Evolutionary conservation across 2,797 vertebrate species (phyloP).

Genomic region (Sebastes hubbsi): DNA sequence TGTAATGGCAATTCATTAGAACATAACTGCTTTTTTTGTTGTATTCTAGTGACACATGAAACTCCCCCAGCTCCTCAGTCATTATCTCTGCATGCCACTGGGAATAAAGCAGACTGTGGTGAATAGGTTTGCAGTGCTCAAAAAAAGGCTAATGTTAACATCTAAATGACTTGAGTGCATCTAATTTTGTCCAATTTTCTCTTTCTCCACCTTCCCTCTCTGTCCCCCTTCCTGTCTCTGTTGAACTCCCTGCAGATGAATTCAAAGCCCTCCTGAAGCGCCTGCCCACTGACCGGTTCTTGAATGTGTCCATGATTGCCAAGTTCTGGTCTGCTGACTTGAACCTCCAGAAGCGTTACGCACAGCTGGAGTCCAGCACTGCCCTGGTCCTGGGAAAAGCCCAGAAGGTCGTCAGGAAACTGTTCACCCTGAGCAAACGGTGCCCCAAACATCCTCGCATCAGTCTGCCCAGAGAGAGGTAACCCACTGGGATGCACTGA

Average conservation of each 20-base stretch:
- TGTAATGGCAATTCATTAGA: constrained; percentile 54
- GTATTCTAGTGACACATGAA: constrained; percentile 32
- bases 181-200: constrained; percentile 13
- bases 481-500: constrained; percentile 26
- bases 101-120: constrained; percentile 10
- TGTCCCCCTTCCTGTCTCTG: neutral
- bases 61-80: constrained; percentile 23
- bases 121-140: constrained; percentile 8
- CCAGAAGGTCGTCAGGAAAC: constrained; percentile 89
- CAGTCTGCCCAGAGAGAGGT: constrained; percentile 94
- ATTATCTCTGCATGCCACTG: constrained; percentile 23
- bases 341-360: constrained; percentile 90
- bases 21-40: constrained; percentile 45
- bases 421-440: constrained; percentile 96
- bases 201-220: neutral
- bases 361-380: constrained; percentile 88
- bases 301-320: constrained; percentile 90
- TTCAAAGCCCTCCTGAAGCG: constrained; percentile 92
- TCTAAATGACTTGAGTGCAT: neutral
- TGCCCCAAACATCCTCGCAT: constrained; percentile 92
- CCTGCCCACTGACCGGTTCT: constrained; percentile 89
- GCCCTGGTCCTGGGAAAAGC: constrained; percentile 88
- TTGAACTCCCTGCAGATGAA: constrained; percentile 83
- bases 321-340: constrained; percentile 91
- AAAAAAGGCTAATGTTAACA: constrained; percentile 1